Conservation (phyloP, 2,888 invertebrate species). For the Carabus problematicus region DNA sequence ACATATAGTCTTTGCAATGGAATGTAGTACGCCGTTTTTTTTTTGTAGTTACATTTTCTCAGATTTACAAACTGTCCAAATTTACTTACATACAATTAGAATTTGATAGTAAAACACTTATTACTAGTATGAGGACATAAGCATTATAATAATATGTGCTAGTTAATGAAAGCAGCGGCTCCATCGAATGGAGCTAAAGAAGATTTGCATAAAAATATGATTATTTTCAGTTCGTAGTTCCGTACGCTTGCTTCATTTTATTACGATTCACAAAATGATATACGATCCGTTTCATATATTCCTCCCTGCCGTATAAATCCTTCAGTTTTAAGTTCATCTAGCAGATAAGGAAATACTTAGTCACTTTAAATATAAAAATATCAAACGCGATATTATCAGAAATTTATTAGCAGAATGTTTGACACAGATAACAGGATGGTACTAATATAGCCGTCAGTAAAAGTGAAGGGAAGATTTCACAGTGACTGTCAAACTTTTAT, state of each 20-base stretch:
- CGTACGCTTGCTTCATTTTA: conserved; percentile 42
- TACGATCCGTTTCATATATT: conserved; percentile 9
- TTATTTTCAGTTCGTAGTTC: conserved; percentile 39
- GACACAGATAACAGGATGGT: conserved; percentile 56
- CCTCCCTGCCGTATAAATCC: conserved; percentile 32
- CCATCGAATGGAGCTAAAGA: background rate
- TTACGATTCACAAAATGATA: conserved; percentile 37
- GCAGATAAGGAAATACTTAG: conserved; percentile 35
- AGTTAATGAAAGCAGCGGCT: no score
- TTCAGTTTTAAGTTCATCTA: conserved; percentile 39
- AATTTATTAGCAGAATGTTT: conserved; percentile 59
- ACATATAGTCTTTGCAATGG: no score
- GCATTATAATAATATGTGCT: no score
- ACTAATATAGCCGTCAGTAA: conserved; percentile 54
- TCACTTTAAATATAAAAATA: conserved; percentile 47
- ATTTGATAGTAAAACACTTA: no score
- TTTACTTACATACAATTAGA: no score
- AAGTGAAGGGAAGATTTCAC: conserved; percentile 47
- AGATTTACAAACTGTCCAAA: no score
- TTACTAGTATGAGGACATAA: no score
- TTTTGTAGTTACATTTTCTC: no score
- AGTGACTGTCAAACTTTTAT: conserved; percentile 48
- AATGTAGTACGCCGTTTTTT: no score
- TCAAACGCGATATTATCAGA: conserved; percentile 55
- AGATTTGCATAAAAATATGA: conserved; percentile 42